Percentiles rank a stretch among this genome's conserved stretches.
Conservation (phyloP, 2,113 vertebrate genomes). For the Geococcyx californianus region DNA sequence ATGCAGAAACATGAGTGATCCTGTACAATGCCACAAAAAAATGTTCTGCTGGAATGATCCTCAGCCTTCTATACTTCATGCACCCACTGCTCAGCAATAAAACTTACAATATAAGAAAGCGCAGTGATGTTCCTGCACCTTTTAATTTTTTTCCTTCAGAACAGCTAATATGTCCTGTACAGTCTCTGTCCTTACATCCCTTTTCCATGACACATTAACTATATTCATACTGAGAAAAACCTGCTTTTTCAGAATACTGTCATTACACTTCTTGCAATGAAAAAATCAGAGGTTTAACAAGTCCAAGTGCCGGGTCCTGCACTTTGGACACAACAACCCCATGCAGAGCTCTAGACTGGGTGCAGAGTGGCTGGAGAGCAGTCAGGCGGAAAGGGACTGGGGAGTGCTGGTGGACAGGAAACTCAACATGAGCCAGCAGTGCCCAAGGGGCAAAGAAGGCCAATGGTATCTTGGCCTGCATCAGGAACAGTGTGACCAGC, state of each 20-base stretch:
- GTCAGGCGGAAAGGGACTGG: too few species aligned
- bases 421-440: too few species aligned
- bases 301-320: too few species aligned
- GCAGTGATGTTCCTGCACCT: not conserved
- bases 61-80: not conserved
- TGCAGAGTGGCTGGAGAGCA: too few species aligned
- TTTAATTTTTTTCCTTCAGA: not conserved
- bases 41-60: not conserved
- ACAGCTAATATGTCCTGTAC: not conserved
- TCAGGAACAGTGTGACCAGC: too few species aligned
- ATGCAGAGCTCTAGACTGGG: too few species aligned
- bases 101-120: not conserved
- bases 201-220: not conserved
- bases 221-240: not conserved
- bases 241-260: not conserved
- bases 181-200: not conserved
- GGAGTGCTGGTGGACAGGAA: too few species aligned
- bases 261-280: not conserved
- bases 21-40: not conserved
- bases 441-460: too few species aligned
- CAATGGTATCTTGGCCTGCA: too few species aligned
- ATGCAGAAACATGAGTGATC: not conserved
- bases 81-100: not conserved
- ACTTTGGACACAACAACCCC: too few species aligned
- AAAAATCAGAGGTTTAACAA: not conserved